Evolutionary conservation across 2,113 vertebrate species (phyloP).

Genomic region (Pao palembangensis): DNA sequence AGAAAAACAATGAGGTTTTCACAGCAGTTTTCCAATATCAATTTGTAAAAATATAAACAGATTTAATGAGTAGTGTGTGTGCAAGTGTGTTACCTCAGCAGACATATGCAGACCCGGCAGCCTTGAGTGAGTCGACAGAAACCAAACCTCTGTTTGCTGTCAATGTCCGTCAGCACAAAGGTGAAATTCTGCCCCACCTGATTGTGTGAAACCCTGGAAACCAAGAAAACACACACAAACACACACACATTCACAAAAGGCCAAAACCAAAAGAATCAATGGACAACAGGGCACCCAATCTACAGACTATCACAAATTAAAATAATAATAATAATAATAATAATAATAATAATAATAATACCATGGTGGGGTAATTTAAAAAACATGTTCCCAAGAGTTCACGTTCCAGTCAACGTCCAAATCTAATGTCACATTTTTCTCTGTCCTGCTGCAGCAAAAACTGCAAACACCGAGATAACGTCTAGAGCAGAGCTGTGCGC

Average conservation of each 20-base stretch:
- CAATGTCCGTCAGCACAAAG: conserved; percentile 96
- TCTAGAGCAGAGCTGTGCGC: neutral
- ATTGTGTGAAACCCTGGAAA: conserved; percentile 83
- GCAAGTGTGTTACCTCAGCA: conserved; percentile 83
- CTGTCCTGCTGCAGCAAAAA: conserved; percentile 23
- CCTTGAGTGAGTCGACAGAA: conserved; percentile 94
- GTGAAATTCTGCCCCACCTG: conserved; percentile 98
- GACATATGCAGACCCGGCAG: conserved; percentile 89
- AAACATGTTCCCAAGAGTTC: conserved; percentile 6
- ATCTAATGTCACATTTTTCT: conserved; percentile 30
- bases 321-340: no score
- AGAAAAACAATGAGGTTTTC: neutral
- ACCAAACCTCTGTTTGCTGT: conserved; percentile 95
- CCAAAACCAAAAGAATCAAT: conserved; percentile 1
- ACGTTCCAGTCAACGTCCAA: conserved; percentile 19
- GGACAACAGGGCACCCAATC: neutral
- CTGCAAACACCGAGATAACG: conserved; percentile 10
- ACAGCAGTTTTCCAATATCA: no score
- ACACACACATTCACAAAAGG: conserved; percentile 8
- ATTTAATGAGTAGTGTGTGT: conserved; percentile 25
- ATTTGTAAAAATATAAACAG: neutral
- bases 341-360: no score
- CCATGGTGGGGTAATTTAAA: neutral
- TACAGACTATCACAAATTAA: neutral
- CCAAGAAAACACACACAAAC: conserved; percentile 15